Evolutionary conservation across 35 echinoderm and acorn worm species (phyloP), one percentile per base, ranked within the genome.

Genomic region (Heliocidaris tuberculata): DNA sequence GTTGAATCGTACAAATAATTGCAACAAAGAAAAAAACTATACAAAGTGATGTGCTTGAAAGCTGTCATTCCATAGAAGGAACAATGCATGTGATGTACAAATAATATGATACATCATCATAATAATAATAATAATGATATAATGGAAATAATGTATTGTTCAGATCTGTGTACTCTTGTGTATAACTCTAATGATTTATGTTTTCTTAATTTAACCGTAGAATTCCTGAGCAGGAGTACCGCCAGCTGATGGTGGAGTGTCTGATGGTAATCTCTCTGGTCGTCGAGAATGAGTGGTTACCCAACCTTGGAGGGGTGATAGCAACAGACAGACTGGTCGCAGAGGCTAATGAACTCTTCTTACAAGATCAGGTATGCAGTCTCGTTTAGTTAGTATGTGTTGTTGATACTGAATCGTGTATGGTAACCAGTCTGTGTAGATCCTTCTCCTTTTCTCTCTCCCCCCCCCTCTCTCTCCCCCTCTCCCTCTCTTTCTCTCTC

Each of bases 231-330:
- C 98, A 96, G 15, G 96, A 99, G 87, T 96, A 96, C 47, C 96
- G 98, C 12, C 98, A 99, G 95, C 95, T 99, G 60, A 96, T 99
- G 98, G 98, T 99, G 59, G 98, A 99, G 71, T 96, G 94, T 13
- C 88, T 99, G 56, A 97, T 99, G 98, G 98, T 99, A 48, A 50
- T 99, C 30, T 96, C 98, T 2, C 48, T 96, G 50, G 92, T 97
- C 30, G 95, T 99, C 6, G 98, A 99, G 95, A 97, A 99, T 93
- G 97, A 97, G 12, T 99, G 97, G 97, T n/a, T 97, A 2, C 71
- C 65, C 6, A 95, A 94, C 92, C 95, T 99, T 13, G 96, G 95
- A 32, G 95, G 94, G 15, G 86, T 95, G 0, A 97, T 99, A n/a
- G 90, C 94, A 49, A 96, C 97, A 30, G 98, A 96, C 15, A 94